Evolutionary conservation across 2,888 invertebrate species (phyloP), one percentile per base, ranked within the genome.

Genomic region (Teleiodes luculella): DNA sequence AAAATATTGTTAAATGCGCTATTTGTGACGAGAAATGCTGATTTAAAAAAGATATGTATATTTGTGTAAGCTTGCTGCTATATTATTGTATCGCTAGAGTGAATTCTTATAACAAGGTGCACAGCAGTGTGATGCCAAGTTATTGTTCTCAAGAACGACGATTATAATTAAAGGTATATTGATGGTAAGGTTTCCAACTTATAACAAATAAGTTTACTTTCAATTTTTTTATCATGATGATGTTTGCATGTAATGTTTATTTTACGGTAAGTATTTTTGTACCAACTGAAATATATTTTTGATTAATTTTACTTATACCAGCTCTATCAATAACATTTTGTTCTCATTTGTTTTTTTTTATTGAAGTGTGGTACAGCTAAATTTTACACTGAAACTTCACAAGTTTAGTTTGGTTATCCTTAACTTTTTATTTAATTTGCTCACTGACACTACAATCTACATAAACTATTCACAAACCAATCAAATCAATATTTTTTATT

Each of bases 361-460:
- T n/a, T n/a, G n/a, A n/a, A n/a, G n/a, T n/a, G n/a, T n/a, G n/a
- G n/a, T n/a, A n/a, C n/a, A n/a, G n/a, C n/a, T n/a, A n/a, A n/a
- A n/a, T n/a, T n/a, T n/a, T n/a, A n/a, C n/a, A n/a, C n/a, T n/a
- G n/a, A n/a, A n/a, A n/a, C n/a, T 24, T 16, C 24, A 8, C 8
- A 41, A 41, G 0, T 43, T 28, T 45, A 30, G 30, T 31, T 46
- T 30, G 46, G 8, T n/a, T 43, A 39, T 39, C 3, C 24, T 35
- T 35, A 11, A 41, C 3, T 31, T 46, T 31, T 14, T 11, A 14
- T 16, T 14, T 37, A 16, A 43, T 28, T 43, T 31, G 7, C 16
- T 46, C 46, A 46, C 46, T 13, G 11, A 46, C 46, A 46, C 46
- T 16, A 8, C 46, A 31, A 46, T 31, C 31, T 46, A 46, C 46